phyloP scores from a whole-genome alignment of 2,113 vertebrate species.

The Podarcis raffonei region DNA sequence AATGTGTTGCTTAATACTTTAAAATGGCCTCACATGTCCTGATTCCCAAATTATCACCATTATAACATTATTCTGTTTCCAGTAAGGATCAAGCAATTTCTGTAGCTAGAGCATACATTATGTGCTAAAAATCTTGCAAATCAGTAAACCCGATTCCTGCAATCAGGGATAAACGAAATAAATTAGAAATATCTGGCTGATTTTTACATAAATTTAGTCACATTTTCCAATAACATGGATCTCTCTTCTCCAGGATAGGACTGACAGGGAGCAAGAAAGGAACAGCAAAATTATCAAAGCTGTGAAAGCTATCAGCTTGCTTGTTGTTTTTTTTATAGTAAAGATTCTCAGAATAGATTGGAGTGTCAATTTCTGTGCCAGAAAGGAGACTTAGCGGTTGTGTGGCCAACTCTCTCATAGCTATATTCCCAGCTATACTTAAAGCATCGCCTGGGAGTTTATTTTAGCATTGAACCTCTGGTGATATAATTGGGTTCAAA shows the following conservation, averaged over 20 bases:
- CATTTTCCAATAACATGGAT: neutral
- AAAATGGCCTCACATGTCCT: neutral
- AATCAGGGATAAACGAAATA: neutral
- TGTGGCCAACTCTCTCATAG: neutral
- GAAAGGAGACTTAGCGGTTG: neutral
- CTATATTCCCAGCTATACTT: neutral
- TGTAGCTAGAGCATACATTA: neutral
- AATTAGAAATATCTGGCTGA: neutral
- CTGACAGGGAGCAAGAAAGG: neutral
- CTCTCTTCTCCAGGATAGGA: neutral
- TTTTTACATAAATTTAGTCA: neutral
- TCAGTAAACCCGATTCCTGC: neutral
- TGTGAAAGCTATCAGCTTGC: neutral
- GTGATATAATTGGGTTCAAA: neutral
- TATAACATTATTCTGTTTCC: neutral
- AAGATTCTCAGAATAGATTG: neutral
- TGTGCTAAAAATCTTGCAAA: neutral
- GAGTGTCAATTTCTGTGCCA: neutral
- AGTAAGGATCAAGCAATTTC: neutral
- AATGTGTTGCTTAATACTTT: fast-evolving
- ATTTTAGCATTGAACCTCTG: neutral
- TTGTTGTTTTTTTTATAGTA: neutral
- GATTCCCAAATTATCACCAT: neutral
- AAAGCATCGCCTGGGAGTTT: neutral
- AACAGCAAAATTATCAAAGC: neutral